Evolutionary conservation across 2,113 vertebrate species (phyloP).

Genomic region (Pomatorhinus ruficollis): DNA sequence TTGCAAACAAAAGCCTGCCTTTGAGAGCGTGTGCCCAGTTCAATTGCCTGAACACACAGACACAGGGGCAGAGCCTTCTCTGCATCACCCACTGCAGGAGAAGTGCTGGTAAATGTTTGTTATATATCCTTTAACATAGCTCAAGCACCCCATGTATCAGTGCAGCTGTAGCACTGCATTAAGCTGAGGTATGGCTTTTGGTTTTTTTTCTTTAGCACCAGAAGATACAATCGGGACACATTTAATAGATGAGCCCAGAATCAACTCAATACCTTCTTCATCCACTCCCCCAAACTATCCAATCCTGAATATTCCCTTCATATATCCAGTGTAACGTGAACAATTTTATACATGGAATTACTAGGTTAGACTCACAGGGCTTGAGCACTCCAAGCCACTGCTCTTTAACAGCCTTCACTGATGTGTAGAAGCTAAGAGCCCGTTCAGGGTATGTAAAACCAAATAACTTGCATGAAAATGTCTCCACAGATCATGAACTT

Average conservation of each 20-base stretch:
- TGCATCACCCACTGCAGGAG: neutral
- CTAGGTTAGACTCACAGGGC: neutral
- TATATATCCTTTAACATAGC: neutral
- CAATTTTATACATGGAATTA: neutral
- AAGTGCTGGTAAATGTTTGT: neutral
- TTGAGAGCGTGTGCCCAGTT: neutral
- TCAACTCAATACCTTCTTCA: neutral
- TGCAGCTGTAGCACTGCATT: neutral
- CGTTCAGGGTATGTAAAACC: neutral
- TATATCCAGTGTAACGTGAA: accelerated
- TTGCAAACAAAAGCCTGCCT: neutral
- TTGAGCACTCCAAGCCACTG: neutral
- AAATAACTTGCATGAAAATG: neutral
- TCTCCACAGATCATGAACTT: neutral
- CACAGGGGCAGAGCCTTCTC: neutral
- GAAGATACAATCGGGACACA: neutral
- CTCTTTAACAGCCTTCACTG: neutral
- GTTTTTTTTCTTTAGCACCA: neutral
- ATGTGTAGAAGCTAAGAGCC: neutral
- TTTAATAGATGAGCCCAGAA: neutral
- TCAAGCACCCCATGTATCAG: neutral
- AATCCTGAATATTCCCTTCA: neutral
- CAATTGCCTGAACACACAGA: neutral
- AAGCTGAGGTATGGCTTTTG: neutral
- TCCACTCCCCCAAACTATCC: no score